Evolutionary conservation across 1,140 invertebrate genomes (phyloP).

Genomic region (Heliconius hewitsoni): DNA sequence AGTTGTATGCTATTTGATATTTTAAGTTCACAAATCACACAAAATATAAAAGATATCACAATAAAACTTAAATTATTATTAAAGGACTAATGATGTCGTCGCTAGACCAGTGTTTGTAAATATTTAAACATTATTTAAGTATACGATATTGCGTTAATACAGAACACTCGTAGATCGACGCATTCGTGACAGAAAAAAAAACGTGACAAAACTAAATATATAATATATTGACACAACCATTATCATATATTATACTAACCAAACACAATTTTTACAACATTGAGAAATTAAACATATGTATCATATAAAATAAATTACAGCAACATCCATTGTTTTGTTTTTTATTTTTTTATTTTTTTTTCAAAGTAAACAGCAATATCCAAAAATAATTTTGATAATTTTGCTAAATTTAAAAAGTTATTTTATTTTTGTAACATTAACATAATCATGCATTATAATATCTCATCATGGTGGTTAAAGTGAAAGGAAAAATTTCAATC

Average conservation of each 20-base stretch:
- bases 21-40: neutral
- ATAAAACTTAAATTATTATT: neutral
- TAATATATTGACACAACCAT: neutral
- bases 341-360: no score
- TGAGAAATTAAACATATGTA: neutral
- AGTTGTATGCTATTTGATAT: neutral
- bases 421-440: no score
- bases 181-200: neutral
- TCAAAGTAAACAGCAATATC: no score
- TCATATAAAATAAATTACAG: neutral
- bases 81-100: neutral
- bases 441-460: no score
- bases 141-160: neutral
- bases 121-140: neutral
- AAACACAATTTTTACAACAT: neutral
- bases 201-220: neutral
- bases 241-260: neutral
- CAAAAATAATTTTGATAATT: no score
- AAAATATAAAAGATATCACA: neutral
- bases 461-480: no score
- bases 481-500: no score
- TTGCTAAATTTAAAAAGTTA: no score
- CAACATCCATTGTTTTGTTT: no score
- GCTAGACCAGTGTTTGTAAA: neutral
- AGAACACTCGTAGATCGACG: neutral